A percentile compares a stretch with the other conserved stretches of the same genome.
Evolutionary conservation across 2,888 invertebrate genomes (phyloP).

Genomic region (Leucophora obtusa): DNA sequence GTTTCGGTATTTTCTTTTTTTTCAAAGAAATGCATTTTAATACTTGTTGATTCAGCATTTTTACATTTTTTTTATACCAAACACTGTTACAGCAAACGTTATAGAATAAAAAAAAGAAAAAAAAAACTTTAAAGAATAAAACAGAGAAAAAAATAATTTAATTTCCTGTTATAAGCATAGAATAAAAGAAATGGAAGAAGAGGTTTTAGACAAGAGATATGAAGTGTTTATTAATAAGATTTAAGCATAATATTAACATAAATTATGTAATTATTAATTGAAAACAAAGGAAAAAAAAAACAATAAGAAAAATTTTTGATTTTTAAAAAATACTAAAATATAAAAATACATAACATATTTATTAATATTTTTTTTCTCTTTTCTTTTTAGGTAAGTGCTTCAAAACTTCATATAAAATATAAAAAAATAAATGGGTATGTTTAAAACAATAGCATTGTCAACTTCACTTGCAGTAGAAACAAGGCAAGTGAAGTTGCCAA

Average conservation of each 20-base stretch:
- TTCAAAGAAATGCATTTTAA: slow-evolving; percentile 6
- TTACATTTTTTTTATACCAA: neutral
- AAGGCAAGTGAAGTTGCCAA: no score
- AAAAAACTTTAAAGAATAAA: slow-evolving; percentile 6
- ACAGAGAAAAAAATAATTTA: slow-evolving; percentile 21
- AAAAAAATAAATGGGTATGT: neutral
- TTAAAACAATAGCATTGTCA: neutral
- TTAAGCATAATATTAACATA: slow-evolving; percentile 30
- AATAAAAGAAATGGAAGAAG: slow-evolving; percentile 18
- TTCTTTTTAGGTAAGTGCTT: slow-evolving; percentile 51
- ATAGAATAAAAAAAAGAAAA: slow-evolving; percentile 7
- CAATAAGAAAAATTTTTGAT: neutral
- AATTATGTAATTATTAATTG: slow-evolving; percentile 22
- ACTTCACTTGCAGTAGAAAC: no score
- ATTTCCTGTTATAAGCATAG: slow-evolving; percentile 57
- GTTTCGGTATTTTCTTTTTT: neutral
- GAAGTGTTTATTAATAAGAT: slow-evolving; percentile 41
- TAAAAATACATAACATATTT: slow-evolving; percentile 4
- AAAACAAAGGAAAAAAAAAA: neutral
- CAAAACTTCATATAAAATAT: neutral
- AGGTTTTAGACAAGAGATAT: slow-evolving; percentile 17
- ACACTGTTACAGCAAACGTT: slow-evolving; percentile 13
- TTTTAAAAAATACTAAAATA: neutral
- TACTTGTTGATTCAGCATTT: slow-evolving; percentile 5
- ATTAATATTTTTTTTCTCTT: neutral